Percentiles rank a stretch among this genome's conserved stretches.
These are phyloP conservation scores for Penaeus japonicus DNA, from an alignment of 1,140 invertebrate species.

Conservation along the genomic window DNA sequence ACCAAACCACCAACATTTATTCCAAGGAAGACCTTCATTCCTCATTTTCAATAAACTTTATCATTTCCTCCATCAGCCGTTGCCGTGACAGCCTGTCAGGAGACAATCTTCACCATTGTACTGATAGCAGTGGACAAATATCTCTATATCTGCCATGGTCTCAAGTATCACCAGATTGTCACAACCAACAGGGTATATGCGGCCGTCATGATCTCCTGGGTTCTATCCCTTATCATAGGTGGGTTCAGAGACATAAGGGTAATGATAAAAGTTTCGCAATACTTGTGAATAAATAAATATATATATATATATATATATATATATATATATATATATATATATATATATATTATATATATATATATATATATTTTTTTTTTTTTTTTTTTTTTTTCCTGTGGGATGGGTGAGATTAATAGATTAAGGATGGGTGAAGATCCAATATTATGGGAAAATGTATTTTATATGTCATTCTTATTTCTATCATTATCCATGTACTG, in stretches of 20 bases:
- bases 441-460: too few relatives aligned
- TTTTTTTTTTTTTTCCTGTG: too few relatives aligned
- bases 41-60: not conserved
- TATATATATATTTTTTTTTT: too few relatives aligned
- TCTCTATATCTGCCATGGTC: slow-evolving; percentile 47
- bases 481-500: too few relatives aligned
- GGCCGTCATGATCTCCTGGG: slow-evolving; percentile 22
- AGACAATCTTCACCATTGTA: slow-evolving; percentile 53
- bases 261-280: too few relatives aligned
- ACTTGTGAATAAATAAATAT: too few relatives aligned
- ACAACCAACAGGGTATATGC: slow-evolving; percentile 38
- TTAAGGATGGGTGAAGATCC: too few relatives aligned
- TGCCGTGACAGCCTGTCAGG: slow-evolving; percentile 44
- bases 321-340: too few relatives aligned
- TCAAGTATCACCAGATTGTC: slow-evolving; percentile 25
- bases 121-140: slow-evolving; percentile 50
- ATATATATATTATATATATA: too few relatives aligned
- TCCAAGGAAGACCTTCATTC: not conserved
- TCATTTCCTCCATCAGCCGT: slow-evolving; percentile 1
- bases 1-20: not conserved
- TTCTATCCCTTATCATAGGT: slow-evolving; percentile 46
- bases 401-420: too few relatives aligned
- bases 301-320: too few relatives aligned
- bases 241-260: not conserved
- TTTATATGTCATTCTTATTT: too few relatives aligned